Conservation (phyloP, 2,113 vertebrate genomes). For the Callithrix jacchus region DNA sequence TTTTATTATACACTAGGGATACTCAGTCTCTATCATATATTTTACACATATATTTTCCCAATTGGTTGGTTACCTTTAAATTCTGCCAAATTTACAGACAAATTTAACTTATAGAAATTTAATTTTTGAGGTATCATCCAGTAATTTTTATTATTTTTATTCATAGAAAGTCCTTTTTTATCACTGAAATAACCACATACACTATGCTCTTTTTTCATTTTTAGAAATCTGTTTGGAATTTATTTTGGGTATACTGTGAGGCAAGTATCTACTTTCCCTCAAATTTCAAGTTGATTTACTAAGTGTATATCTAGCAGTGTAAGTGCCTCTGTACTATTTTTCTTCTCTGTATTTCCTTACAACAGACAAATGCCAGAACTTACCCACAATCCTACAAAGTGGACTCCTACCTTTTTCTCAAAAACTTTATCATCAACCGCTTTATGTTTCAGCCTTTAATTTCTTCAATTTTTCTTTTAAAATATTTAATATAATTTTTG, state of each 20-base stretch:
- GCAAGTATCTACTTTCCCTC: neutral
- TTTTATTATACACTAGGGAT: neutral
- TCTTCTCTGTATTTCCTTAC: neutral
- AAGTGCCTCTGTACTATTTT: neutral
- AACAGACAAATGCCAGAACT: neutral
- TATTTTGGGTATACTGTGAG: neutral
- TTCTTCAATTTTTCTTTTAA: neutral
- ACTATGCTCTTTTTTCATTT: neutral
- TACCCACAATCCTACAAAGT: neutral
- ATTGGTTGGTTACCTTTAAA: neutral
- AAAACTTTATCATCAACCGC: neutral
- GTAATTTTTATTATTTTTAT: neutral
- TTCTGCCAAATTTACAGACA: neutral
- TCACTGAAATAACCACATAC: neutral
- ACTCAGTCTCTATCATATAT: neutral
- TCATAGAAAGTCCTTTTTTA: neutral
- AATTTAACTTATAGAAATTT: neutral
- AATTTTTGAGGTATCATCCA: neutral
- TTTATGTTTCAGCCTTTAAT: neutral
- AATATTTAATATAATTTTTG: neutral
- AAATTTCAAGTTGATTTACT: neutral
- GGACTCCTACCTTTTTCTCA: neutral
- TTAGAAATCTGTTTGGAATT: neutral
- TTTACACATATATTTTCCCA: neutral
- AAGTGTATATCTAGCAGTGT: neutral